Evolutionary conservation across 2,888 invertebrate species (phyloP).

Genomic region (Shargacucullia verbasci): DNA sequence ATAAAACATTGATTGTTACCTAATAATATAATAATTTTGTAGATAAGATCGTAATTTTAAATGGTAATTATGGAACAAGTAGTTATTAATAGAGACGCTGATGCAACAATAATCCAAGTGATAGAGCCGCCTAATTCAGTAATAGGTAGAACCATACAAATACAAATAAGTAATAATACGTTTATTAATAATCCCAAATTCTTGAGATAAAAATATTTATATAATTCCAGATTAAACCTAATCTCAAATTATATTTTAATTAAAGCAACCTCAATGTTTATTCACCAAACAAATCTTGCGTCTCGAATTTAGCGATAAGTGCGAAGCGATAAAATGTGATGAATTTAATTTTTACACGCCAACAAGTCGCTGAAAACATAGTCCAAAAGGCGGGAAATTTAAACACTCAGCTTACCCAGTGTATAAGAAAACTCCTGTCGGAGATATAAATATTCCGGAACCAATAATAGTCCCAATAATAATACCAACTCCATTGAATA

Average conservation of each 20-base stretch:
- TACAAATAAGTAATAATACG: too few relatives aligned
- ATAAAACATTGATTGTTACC: too few relatives aligned
- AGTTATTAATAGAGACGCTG: too few relatives aligned
- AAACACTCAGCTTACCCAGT: slow-evolving; percentile 88
- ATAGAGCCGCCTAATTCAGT: too few relatives aligned
- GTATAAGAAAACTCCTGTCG: slow-evolving; percentile 92
- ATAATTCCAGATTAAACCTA: not conserved
- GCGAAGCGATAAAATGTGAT: slow-evolving; percentile 46
- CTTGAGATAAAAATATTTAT: not conserved
- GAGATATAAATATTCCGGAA: slow-evolving; percentile 97
- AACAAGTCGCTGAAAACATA: slow-evolving; percentile 44
- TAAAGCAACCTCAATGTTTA: slow-evolving; percentile 19
- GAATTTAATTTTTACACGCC: slow-evolving; percentile 27
- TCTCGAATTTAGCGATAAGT: slow-evolving; percentile 51
- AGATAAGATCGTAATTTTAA: too few relatives aligned
- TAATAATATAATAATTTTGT: too few relatives aligned
- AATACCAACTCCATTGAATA: slow-evolving; percentile 95
- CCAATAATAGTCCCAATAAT: slow-evolving; percentile 97
- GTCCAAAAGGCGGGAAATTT: slow-evolving; percentile 69
- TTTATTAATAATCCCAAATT: not conserved
- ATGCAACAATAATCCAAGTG: too few relatives aligned
- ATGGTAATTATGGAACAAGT: too few relatives aligned
- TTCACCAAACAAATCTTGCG: slow-evolving; percentile 47
- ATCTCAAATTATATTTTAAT: slow-evolving; percentile 2
- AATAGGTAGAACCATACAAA: too few relatives aligned